These are phyloP conservation scores for Melinopterus prodromus DNA, from an alignment of 2,888 invertebrate genomes.

Conservation along the genomic window DNA sequence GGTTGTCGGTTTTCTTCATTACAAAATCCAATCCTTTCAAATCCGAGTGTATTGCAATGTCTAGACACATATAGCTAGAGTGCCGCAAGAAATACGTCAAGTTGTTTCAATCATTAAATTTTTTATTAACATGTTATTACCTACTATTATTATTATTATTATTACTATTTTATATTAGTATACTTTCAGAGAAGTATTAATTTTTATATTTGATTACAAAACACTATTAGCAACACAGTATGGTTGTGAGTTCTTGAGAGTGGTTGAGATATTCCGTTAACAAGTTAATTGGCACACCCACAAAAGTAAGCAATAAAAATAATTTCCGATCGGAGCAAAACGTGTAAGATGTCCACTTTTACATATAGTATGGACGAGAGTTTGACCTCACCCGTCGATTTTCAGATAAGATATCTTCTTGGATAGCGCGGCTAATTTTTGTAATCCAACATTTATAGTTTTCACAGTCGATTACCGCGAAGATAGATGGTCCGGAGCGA, in stretches of 20 bases:
- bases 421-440: not conserved
- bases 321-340: not conserved
- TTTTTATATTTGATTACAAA: too few relatives aligned
- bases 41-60: too few relatives aligned
- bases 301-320: not conserved
- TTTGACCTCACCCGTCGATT: not conserved
- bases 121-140: too few relatives aligned
- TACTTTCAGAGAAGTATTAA: too few relatives aligned
- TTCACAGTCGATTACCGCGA: conserved; percentile 4
- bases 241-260: not conserved
- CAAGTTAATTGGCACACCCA: not conserved
- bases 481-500: not conserved
- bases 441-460: not conserved
- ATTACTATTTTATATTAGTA: too few relatives aligned
- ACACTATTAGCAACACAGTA: too few relatives aligned
- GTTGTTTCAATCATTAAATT: too few relatives aligned
- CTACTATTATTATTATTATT: too few relatives aligned
- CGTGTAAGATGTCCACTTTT: not conserved
- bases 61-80: too few relatives aligned
- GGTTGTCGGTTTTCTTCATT: too few relatives aligned
- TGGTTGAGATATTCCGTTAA: not conserved
- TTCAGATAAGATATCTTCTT: not conserved
- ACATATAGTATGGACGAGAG: not conserved
- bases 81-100: too few relatives aligned
- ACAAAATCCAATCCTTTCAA: too few relatives aligned